Conservation (phyloP, 2,888 invertebrate genomes). For the Pyrrhia umbra region DNA sequence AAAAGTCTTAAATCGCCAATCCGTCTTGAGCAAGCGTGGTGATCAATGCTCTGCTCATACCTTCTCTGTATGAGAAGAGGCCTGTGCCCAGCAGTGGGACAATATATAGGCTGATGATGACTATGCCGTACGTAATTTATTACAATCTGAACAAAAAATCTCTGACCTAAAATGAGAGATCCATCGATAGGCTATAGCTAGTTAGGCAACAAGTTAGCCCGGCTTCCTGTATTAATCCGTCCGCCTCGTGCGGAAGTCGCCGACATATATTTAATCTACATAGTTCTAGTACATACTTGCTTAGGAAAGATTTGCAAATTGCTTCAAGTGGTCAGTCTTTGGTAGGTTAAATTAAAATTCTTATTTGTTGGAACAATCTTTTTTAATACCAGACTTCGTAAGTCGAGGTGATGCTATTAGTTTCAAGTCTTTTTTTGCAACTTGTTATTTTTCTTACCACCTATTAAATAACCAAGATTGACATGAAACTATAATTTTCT, state of each 20-base stretch:
- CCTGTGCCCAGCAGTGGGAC: no score
- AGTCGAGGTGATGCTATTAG: background rate
- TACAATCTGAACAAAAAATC: slow-evolving; percentile 30
- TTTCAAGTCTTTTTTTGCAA: no score
- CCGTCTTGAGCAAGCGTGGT: no score
- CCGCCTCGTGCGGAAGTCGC: slow-evolving; percentile 24
- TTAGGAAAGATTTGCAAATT: slow-evolving; percentile 12
- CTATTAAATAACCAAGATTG: background rate
- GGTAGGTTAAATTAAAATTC: background rate
- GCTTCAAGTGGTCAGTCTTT: background rate
- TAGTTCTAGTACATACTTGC: background rate
- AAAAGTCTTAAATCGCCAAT: no score
- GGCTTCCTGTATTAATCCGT: slow-evolving; percentile 54
- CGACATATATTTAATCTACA: slow-evolving; percentile 42
- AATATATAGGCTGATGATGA: no score
- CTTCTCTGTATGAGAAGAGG: no score
- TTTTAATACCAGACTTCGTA: background rate
- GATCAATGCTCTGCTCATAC: no score
- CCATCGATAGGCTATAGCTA: background rate
- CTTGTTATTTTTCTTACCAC: no score
- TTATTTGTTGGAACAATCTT: background rate
- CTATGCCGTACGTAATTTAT: background rate
- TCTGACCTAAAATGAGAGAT: slow-evolving; percentile 10
- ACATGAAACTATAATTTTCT: no score
- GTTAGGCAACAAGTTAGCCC: slow-evolving; percentile 40